Evolutionary conservation across 2,888 invertebrate species (phyloP), one percentile per base, ranked within the genome.

Genomic region (Drosophila testacea): DNA sequence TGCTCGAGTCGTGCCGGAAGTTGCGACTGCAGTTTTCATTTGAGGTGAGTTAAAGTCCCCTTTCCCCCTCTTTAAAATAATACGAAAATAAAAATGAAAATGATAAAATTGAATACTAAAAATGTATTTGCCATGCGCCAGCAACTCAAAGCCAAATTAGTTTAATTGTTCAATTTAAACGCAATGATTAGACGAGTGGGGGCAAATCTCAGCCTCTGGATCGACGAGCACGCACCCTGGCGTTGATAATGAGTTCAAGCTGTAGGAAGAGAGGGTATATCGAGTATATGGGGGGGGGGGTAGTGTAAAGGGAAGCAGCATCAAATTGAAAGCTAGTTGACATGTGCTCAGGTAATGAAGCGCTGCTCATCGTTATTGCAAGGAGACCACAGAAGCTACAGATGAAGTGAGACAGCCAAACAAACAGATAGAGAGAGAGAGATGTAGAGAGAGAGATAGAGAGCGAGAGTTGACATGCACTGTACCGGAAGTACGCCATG

Each of bases 91-190:
- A 10, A 10, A 11, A 16, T 16, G 16, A 11, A 47, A 50, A 46
- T 30, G 41, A 10, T 34, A 55, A 66, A 51, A 55, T 72, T 41
- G 39, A 7, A 47, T 63, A 62, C 11, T 38, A 38, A 50, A 46
- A 51, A 54, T 47, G 28, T 42, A 42, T 64, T 69, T 67, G 54
- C 59, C 61, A 77, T 78, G 61, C 59, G 78, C 61, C 77, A 72
- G 48, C 59, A 64, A 47, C 66, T 52, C 55, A 52, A n/a, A 48
- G 28, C 38, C 10, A 83, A 86, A 81, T 86, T 81, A 81, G 74
- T 83, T 73, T 87, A 88, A 85, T 85, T 85, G 87, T 79, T 62
- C 77, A 84, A 86, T 88, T 84, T 78, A 60, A 86, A 73, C 69
- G 83, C 77, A 70, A 75, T 89, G 82, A 87, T 83, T 85, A 81